Evolutionary conservation across 2,797 vertebrate species (phyloP).

Genomic region (Otolemur crassicaudatus): DNA sequence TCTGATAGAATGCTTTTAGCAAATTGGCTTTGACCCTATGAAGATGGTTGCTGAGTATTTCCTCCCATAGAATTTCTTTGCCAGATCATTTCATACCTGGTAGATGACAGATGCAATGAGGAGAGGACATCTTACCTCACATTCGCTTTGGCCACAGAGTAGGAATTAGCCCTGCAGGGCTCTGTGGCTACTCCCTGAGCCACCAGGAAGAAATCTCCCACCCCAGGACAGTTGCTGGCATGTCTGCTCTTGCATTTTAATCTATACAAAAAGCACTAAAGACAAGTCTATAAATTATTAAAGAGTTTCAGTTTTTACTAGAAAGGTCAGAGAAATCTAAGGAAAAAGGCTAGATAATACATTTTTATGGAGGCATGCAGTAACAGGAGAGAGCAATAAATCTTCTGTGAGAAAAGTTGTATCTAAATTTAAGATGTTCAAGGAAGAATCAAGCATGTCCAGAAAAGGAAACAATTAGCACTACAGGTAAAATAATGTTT

Average conservation of each 20-base stretch:
- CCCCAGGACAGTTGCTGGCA: not conserved
- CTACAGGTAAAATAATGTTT: not conserved
- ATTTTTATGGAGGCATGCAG: not conserved
- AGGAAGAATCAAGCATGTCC: not conserved
- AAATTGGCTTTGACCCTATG: not conserved
- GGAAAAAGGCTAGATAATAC: not conserved
- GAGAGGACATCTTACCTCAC: not conserved
- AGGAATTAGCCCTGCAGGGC: not conserved
- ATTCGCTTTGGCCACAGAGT: not conserved
- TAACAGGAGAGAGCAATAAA: not conserved
- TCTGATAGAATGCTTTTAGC: not conserved
- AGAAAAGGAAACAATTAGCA: not conserved
- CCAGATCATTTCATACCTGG: not conserved
- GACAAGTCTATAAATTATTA: not conserved
- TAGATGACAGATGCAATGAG: not conserved
- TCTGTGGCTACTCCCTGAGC: not conserved
- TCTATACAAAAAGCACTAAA: not conserved
- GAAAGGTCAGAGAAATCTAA: constrained; percentile 5
- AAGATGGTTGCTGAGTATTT: not conserved
- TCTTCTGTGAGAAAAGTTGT: not conserved
- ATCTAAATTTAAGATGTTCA: not conserved
- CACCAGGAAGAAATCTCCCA: not conserved
- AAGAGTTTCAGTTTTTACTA: not conserved
- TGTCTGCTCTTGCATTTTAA: constrained; percentile 6
- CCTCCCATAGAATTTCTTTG: not conserved